These are phyloP conservation scores for Coranthus polyacanthus DNA, from an alignment of 2,797 vertebrate genomes.

Conservation along the genomic window DNA sequence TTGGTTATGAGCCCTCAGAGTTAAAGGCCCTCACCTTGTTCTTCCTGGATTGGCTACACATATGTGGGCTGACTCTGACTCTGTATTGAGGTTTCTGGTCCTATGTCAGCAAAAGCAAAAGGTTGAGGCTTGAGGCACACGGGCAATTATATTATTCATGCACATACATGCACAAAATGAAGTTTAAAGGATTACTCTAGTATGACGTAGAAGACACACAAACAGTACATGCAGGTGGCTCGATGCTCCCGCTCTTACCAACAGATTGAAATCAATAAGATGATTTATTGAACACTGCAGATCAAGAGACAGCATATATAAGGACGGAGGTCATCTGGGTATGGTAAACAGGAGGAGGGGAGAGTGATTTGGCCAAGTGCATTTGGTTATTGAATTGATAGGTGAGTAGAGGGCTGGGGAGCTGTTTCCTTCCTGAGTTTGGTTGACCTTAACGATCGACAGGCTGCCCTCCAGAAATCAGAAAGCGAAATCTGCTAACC, in stretches of 20 bases:
- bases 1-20: constrained; percentile 39
- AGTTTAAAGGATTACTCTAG: constrained; percentile 23
- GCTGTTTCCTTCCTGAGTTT: constrained; percentile 76
- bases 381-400: constrained; percentile 69
- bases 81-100: constrained; percentile 6
- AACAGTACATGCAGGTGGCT: constrained; percentile 4
- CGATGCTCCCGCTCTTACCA: constrained; percentile 10
- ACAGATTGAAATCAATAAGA: constrained; percentile 46
- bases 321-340: constrained; percentile 48
- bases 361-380: constrained; percentile 51
- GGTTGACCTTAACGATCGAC: constrained; percentile 72
- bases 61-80: constrained; percentile 32
- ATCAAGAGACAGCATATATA: constrained; percentile 42
- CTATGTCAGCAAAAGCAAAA: constrained; percentile 25
- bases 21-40: constrained; percentile 29
- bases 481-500: constrained; percentile 54
- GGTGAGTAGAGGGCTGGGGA: constrained; percentile 64
- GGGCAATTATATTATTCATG: constrained; percentile 32
- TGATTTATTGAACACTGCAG: constrained; percentile 52
- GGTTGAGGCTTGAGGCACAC: constrained; percentile 38
- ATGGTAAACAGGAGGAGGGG: constrained; percentile 21
- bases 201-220: constrained; percentile 28
- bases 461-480: constrained; percentile 62
- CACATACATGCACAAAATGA: constrained; percentile 17
- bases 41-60: constrained; percentile 22